These are phyloP conservation scores for Anarsia innoxiella DNA, from an alignment of 2,888 invertebrate genomes.

Conservation along the genomic window DNA sequence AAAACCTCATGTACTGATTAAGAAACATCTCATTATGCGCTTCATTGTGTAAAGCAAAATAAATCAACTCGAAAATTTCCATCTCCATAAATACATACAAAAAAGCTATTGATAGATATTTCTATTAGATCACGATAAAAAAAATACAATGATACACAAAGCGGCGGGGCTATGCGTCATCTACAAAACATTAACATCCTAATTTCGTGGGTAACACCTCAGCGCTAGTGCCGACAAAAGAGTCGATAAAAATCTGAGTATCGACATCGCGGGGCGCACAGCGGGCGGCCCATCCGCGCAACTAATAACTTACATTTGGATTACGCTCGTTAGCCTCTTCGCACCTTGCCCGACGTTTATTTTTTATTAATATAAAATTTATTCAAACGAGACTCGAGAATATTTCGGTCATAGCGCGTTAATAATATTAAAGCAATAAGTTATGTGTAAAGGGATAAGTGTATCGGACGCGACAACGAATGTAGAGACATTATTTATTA, in stretches of 20 bases:
- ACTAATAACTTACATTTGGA: conserved; percentile 72
- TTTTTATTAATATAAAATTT: conserved; percentile 69
- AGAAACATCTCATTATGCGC: conserved; percentile 5
- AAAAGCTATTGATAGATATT: conserved; percentile 56
- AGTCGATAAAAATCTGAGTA: conserved; percentile 61
- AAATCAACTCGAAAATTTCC: conserved; percentile 42
- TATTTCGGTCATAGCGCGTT: conserved; percentile 59
- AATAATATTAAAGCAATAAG: conserved; percentile 61
- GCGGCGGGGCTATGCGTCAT: conserved; percentile 62
- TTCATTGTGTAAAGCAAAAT: conserved; percentile 9
- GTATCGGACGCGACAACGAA: conserved; percentile 32
- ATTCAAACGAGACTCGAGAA: conserved; percentile 58
- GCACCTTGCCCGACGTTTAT: conserved; percentile 67
- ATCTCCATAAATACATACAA: conserved; percentile 36
- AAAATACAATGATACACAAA: conserved; percentile 29
- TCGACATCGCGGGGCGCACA: conserved; percentile 51
- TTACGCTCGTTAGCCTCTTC: conserved; percentile 73
- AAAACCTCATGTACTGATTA: conserved; percentile 1
- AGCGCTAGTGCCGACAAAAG: conserved; percentile 69
- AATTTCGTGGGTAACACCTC: conserved; percentile 71
- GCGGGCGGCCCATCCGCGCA: conserved; percentile 51
- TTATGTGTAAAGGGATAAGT: conserved; percentile 60
- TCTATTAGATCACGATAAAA: conserved; percentile 47
- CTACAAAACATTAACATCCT: conserved; percentile 69
- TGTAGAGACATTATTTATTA: conserved; percentile 44